Conservation (phyloP, 2,888 invertebrate genomes). For the Rhagonycha fulva region DNA sequence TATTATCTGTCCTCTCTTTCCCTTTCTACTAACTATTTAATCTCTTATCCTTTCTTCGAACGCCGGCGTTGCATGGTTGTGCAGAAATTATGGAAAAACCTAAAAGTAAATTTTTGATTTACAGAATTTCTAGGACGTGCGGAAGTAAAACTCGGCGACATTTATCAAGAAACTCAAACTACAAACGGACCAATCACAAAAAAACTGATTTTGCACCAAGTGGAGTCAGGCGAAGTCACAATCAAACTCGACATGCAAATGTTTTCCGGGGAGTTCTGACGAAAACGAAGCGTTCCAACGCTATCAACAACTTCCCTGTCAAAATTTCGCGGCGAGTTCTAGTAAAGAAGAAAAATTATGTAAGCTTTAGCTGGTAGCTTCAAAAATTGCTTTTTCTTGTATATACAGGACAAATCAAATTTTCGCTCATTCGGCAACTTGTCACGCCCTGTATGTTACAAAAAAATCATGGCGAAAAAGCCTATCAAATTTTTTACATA, state of each 20-base stretch:
- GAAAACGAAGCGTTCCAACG: neutral
- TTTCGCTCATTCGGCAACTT: neutral
- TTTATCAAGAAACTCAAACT: constrained; percentile 61
- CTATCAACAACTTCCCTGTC: neutral
- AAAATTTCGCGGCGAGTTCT: neutral
- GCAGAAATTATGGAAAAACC: neutral
- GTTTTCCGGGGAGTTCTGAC: constrained; percentile 51
- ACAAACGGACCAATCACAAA: constrained; percentile 68
- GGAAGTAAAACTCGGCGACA: constrained; percentile 68
- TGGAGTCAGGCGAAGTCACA: constrained; percentile 69
- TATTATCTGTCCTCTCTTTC: too few relatives aligned
- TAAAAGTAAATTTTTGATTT: constrained; percentile 5
- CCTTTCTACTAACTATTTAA: too few relatives aligned
- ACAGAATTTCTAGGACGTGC: constrained; percentile 73
- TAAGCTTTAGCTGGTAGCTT: neutral
- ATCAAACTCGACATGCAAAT: constrained; percentile 73
- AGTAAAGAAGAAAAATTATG: neutral
- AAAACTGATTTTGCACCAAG: constrained; percentile 68
- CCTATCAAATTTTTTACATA: neutral
- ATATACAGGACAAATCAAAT: neutral
- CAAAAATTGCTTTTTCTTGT: neutral
- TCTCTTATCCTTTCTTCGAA: too few relatives aligned
- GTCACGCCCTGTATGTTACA: neutral
- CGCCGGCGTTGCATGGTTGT: too few relatives aligned
- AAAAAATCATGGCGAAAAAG: neutral